A percentile compares a stretch with the other conserved stretches of the same genome.
Evolutionary conservation across 1,140 invertebrate genomes (phyloP).

Genomic region (Gryllus bimaculatus): DNA sequence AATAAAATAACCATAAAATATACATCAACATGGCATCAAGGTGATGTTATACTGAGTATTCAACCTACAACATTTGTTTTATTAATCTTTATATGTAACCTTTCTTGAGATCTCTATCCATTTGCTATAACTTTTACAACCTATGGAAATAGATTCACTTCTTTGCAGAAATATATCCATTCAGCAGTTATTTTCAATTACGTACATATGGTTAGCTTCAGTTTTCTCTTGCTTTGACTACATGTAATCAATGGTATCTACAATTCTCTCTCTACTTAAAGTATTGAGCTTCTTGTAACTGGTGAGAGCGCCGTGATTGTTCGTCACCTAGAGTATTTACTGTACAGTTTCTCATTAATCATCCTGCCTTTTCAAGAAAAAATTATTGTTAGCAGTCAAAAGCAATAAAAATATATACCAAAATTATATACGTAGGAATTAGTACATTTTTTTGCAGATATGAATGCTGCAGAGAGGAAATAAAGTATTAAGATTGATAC

Average conservation of each 20-base stretch:
- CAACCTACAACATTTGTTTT: conserved; percentile 6
- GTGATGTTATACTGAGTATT: conserved; percentile 13
- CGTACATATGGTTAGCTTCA: not conserved
- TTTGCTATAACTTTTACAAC: not conserved
- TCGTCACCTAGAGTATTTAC: conserved; percentile 10
- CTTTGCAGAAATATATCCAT: not conserved
- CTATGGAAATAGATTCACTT: not conserved
- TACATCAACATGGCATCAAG: conserved; percentile 22
- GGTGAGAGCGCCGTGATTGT: conserved; percentile 15
- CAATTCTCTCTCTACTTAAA: conserved; percentile 12
- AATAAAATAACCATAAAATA: conserved; percentile 23
- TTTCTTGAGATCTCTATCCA: conserved; percentile 5
- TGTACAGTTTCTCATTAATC: too few species aligned
- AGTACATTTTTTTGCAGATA: too few species aligned
- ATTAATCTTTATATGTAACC: not conserved
- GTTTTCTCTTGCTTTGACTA: not conserved
- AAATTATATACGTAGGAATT: too few species aligned
- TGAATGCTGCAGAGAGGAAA: too few species aligned
- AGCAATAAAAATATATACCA: too few species aligned
- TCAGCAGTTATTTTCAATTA: conserved; percentile 10
- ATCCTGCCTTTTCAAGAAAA: too few species aligned
- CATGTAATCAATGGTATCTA: conserved; percentile 7
- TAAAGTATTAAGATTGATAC: too few species aligned
- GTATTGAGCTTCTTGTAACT: conserved; percentile 20
- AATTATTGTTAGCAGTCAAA: too few species aligned